phyloP scores from a whole-genome alignment of 2,888 invertebrate genomes.

The Erebia palarica region DNA sequence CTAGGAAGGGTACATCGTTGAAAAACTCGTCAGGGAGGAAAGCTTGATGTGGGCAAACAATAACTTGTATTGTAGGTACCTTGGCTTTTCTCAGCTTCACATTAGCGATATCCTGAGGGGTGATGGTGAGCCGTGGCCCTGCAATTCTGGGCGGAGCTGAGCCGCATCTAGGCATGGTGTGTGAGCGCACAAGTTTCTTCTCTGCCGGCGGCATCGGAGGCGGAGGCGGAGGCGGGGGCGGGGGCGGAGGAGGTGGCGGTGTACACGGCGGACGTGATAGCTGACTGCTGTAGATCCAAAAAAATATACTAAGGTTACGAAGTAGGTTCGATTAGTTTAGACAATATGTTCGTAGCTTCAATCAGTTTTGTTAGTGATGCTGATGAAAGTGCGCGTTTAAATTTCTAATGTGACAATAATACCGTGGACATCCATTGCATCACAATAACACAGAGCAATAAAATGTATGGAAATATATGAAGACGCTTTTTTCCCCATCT shows the following conservation, averaged over 20 bases:
- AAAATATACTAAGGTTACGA: not conserved
- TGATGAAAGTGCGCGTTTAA: too few relatives aligned
- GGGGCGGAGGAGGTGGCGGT: conserved; percentile 52
- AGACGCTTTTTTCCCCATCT: too few relatives aligned
- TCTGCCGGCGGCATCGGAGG: conserved; percentile 63
- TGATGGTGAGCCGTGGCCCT: conserved; percentile 67
- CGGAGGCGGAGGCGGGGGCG: conserved; percentile 61
- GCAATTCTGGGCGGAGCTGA: conserved; percentile 68
- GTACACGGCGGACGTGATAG: conserved; percentile 54
- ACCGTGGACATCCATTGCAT: too few relatives aligned
- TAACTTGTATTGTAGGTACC: conserved; percentile 42
- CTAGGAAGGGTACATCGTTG: too few relatives aligned
- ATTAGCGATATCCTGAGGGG: conserved; percentile 75
- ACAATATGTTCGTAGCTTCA: too few relatives aligned
- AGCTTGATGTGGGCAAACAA: too few relatives aligned
- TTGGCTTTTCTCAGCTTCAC: conserved; percentile 73
- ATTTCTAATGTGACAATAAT: too few relatives aligned
- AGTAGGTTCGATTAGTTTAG: not conserved
- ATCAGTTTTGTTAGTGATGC: too few relatives aligned
- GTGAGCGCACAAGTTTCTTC: conserved; percentile 56
- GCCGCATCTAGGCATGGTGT: conserved; percentile 69
- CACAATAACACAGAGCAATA: too few relatives aligned
- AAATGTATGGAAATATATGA: too few relatives aligned
- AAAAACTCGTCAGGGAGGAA: too few relatives aligned
- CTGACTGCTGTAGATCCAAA: conserved; percentile 39